phyloP scores from a whole-genome alignment of 2,113 vertebrate species.

The Hippocampus zosterae region DNA sequence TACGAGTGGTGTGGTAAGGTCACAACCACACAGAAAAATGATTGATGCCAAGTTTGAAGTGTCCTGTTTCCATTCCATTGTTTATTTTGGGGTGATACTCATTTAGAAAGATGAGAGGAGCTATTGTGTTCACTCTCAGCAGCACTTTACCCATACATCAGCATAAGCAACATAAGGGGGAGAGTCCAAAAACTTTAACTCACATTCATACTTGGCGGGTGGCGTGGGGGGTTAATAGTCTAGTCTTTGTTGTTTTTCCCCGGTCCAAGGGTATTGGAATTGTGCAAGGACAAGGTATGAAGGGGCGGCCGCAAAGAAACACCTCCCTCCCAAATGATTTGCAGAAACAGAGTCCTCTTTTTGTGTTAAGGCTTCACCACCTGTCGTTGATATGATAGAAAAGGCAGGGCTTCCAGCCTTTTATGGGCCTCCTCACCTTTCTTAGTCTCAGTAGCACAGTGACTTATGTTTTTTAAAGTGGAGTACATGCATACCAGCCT shows the following conservation, averaged over 20 bases:
- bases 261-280: constrained; percentile 11
- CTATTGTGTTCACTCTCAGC: not conserved
- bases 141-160: not conserved
- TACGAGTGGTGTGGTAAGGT: not conserved
- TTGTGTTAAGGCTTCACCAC: not conserved
- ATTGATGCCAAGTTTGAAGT: not conserved
- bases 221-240: not conserved
- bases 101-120: not conserved
- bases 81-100: not conserved
- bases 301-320: constrained; percentile 5
- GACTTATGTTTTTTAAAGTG: not conserved
- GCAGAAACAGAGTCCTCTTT: not conserved
- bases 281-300: constrained; percentile 30
- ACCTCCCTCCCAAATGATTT: constrained; percentile 24
- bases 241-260: constrained; percentile 11
- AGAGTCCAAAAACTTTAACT: not conserved
- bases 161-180: not conserved
- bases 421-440: not conserved
- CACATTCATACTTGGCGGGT: not conserved
- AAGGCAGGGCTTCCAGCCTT: constrained; percentile 2
- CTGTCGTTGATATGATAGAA: not conserved
- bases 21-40: not conserved
- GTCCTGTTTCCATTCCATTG: not conserved
- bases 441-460: not conserved
- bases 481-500: not conserved